Conservation (phyloP, 2,113 vertebrate genomes). For the Albula goreensis region DNA sequence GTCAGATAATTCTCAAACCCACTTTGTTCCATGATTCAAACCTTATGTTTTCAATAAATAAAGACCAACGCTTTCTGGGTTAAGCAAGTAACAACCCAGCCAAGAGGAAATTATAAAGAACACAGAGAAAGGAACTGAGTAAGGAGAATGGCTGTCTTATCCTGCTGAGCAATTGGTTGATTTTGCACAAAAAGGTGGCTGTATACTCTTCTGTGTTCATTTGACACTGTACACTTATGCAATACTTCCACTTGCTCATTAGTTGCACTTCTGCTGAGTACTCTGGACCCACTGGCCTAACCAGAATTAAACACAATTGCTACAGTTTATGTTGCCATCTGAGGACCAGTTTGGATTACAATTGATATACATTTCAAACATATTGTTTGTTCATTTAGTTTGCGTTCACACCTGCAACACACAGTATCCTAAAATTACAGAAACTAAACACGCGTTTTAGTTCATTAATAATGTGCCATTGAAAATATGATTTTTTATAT, state of each 20-base stretch:
- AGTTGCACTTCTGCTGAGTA: background rate
- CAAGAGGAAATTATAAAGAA: conserved; percentile 18
- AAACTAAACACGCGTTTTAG: too few relatives aligned
- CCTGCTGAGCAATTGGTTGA: background rate
- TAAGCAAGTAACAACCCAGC: background rate
- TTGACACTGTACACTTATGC: background rate
- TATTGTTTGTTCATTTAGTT: too few relatives aligned
- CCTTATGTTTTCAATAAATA: background rate
- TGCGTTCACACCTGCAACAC: too few relatives aligned
- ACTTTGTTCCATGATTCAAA: background rate
- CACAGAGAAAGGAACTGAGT: background rate
- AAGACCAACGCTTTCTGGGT: background rate
- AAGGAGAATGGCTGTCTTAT: background rate
- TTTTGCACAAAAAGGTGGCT: background rate
- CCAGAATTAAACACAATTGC: too few relatives aligned
- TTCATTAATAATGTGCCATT: too few relatives aligned
- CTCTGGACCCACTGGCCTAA: background rate
- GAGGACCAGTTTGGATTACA: too few relatives aligned
- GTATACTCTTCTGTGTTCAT: background rate
- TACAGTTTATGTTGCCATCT: too few relatives aligned
- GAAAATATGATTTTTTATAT: too few relatives aligned
- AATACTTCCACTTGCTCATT: background rate
- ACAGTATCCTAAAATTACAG: too few relatives aligned
- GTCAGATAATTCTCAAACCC: background rate
- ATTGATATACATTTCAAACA: too few relatives aligned